phyloP scores from a whole-genome alignment of 2,797 vertebrate species.

The Glossophaga mutica region DNA sequence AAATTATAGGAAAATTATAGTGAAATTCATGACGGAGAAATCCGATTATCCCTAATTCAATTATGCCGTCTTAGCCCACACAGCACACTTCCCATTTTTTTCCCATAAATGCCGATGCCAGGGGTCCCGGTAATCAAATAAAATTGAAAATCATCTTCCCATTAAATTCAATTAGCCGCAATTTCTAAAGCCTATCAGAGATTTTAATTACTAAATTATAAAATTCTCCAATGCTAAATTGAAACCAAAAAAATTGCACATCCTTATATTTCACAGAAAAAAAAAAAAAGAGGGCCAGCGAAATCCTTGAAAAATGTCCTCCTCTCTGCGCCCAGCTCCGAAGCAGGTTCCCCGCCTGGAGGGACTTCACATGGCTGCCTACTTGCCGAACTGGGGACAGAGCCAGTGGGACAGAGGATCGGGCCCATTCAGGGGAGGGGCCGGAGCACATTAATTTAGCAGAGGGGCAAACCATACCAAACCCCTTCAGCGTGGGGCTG shows the following conservation, averaged over 20 bases:
- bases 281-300: slow-evolving; percentile 72
- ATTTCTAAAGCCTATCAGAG: slow-evolving; percentile 99
- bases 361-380: neutral
- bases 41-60: slow-evolving; percentile 99
- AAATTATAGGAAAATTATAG: slow-evolving; percentile 99
- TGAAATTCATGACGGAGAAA: slow-evolving; percentile 99
- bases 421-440: neutral
- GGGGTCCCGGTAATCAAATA: slow-evolving; percentile 99
- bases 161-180: slow-evolving; percentile 99
- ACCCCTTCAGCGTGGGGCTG: no score
- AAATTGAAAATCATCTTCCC: slow-evolving; percentile 99
- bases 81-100: slow-evolving; percentile 99
- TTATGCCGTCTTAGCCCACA: slow-evolving; percentile 99
- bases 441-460: neutral
- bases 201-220: slow-evolving; percentile 99
- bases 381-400: neutral
- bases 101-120: slow-evolving; percentile 99
- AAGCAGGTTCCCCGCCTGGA: neutral
- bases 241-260: slow-evolving; percentile 96
- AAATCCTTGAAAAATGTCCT: slow-evolving; percentile 91
- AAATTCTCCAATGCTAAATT: slow-evolving; percentile 99
- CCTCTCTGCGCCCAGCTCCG: slow-evolving; percentile 40
- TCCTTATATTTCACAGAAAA: slow-evolving; percentile 90
- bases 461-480: neutral
- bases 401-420: neutral